Evolutionary conservation across 1,140 invertebrate species (phyloP).

Genomic region (Oppia nitens): DNA sequence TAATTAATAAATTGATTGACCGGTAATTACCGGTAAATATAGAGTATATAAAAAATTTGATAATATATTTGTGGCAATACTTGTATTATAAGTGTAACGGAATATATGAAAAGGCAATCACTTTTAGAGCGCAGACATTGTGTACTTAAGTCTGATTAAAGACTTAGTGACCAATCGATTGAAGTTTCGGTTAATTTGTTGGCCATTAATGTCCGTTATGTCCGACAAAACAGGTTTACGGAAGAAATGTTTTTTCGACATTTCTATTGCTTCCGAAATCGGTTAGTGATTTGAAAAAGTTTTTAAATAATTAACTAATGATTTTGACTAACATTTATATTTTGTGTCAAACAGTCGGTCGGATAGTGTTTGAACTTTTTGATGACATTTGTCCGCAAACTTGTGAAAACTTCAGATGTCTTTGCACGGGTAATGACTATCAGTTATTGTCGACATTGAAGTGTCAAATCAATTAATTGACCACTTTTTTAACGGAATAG

Average conservation of each 20-base stretch:
- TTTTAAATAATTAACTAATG: not conserved
- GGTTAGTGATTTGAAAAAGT: conserved; percentile 10
- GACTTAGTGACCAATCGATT: no score
- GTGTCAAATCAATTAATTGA: conserved; percentile 1
- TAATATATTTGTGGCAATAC: no score
- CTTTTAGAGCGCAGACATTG: no score
- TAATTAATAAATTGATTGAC: no score
- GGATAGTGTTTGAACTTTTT: conserved; percentile 86
- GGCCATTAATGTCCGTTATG: conserved; percentile 1
- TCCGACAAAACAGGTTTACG: conserved; percentile 22
- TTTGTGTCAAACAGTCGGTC: conserved; percentile 45
- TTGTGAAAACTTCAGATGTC: conserved; percentile 33
- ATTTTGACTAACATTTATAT: conserved; percentile 3
- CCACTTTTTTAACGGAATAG: conserved; percentile 16
- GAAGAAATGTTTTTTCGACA: conserved; percentile 68
- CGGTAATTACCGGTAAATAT: no score
- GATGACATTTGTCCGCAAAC: conserved; percentile 74
- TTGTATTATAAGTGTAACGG: no score
- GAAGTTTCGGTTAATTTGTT: no score
- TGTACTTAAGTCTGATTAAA: no score
- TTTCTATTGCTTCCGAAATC: conserved; percentile 67
- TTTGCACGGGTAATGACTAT: conserved; percentile 28
- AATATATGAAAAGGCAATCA: no score
- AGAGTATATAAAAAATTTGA: no score
- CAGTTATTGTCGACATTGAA: conserved; percentile 1